Evolutionary conservation across 2,888 invertebrate species (phyloP).

Genomic region (Sarcophaga carnaria): DNA sequence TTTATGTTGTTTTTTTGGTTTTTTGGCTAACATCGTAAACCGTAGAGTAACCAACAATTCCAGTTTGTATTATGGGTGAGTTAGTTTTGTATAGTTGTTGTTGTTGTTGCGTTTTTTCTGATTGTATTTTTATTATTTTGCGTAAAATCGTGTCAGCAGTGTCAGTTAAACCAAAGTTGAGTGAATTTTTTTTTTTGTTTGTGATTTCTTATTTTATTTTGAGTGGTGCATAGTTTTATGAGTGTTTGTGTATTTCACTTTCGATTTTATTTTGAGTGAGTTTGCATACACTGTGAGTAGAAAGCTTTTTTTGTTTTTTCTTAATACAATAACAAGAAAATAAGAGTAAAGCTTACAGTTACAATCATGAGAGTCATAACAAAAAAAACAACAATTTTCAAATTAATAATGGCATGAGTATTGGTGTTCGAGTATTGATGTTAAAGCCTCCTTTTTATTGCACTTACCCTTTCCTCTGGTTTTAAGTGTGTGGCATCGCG

Average conservation of each 20-base stretch:
- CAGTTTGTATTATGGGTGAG: constrained; percentile 65
- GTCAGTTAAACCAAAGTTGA: constrained; percentile 62
- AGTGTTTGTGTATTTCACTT: constrained; percentile 42
- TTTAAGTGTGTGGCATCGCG: too few species aligned
- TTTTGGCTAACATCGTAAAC: constrained; percentile 34
- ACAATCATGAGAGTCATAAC: background rate
- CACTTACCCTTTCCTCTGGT: constrained; percentile 49
- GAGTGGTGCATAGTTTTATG: too few species aligned
- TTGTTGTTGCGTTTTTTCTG: constrained; percentile 1
- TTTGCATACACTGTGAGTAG: background rate
- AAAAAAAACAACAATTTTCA: background rate
- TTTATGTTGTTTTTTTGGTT: constrained; percentile 28
- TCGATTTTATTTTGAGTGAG: constrained; percentile 63
- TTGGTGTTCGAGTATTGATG: background rate
- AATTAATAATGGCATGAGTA: background rate
- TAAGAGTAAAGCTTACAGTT: constrained; percentile 30
- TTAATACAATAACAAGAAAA: background rate
- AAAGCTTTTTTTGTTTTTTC: constrained; percentile 38
- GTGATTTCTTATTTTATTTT: too few species aligned
- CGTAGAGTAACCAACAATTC: constrained; percentile 40
- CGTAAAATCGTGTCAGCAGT: constrained; percentile 71
- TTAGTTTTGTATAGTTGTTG: constrained; percentile 26
- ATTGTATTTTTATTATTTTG: constrained; percentile 42
- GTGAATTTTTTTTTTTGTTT: background rate
- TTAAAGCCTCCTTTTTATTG: constrained; percentile 61